Evolutionary conservation across 2,797 vertebrate genomes (phyloP).

Genomic region (Brotula barbata): DNA sequence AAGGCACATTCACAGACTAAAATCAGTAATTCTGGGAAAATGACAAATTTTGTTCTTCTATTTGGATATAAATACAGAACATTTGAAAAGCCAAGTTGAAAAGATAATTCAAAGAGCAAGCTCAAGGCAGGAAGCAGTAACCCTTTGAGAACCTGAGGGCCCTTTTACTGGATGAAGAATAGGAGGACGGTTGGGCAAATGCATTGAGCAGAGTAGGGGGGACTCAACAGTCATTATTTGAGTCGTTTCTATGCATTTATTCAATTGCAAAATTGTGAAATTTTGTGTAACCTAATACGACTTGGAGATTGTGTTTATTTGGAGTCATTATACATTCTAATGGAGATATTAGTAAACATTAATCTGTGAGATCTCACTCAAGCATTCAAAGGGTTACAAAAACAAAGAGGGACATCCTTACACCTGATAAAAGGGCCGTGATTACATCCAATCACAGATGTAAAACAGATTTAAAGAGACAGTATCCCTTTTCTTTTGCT

Average conservation of each 20-base stretch:
- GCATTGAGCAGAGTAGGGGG: conserved; percentile 29
- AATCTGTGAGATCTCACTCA: conserved; percentile 54
- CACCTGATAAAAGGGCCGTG: conserved; percentile 69
- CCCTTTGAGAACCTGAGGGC: conserved; percentile 82
- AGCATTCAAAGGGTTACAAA: conserved; percentile 87
- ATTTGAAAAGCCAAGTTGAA: conserved; percentile 77
- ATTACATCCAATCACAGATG: conserved; percentile 71
- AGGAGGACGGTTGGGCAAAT: conserved; percentile 4
- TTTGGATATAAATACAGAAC: conserved; percentile 85
- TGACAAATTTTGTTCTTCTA: conserved; percentile 78
- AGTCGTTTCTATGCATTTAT: conserved; percentile 16
- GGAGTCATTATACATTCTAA: conserved; percentile 8
- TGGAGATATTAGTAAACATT: conserved; percentile 27
- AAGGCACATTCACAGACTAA: conserved; percentile 96
- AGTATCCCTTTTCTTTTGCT: conserved; percentile 82
- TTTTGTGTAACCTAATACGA: background rate
- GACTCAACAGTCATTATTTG: conserved; percentile 15
- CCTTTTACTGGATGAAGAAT: background rate
- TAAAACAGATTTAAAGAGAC: conserved; percentile 86
- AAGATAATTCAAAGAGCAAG: conserved; percentile 77
- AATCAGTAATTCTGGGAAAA: conserved; percentile 83
- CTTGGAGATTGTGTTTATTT: background rate
- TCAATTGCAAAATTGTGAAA: conserved; percentile 7
- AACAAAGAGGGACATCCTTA: conserved; percentile 78
- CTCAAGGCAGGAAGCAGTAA: conserved; percentile 78